phyloP scores from a whole-genome alignment of 2,888 invertebrate genomes.

The Acleris holmiana region DNA sequence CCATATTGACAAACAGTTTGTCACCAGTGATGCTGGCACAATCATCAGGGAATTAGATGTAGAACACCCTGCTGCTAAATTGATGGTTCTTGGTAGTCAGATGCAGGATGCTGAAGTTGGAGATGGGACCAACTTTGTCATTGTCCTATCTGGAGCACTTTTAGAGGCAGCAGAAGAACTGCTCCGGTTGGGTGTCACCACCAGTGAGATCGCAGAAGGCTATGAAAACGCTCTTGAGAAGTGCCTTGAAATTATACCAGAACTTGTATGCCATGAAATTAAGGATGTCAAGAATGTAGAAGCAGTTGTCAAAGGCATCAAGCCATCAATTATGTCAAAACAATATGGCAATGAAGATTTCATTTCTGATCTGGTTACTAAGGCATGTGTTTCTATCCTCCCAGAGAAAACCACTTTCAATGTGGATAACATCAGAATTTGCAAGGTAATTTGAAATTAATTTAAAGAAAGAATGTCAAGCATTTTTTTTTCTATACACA shows the following conservation, averaged over 20 bases:
- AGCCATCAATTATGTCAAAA: constrained; percentile 96
- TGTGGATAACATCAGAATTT: constrained; percentile 98
- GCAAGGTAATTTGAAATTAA: constrained; percentile 86
- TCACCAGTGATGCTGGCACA: constrained; percentile 99
- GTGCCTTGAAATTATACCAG: constrained; percentile 94
- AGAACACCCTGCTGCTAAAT: constrained; percentile 98
- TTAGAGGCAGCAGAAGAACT: constrained; percentile 96
- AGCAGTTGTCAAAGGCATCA: constrained; percentile 90
- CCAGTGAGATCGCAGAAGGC: constrained; percentile 97
- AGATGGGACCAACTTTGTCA: constrained; percentile 99
- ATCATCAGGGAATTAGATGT: constrained; percentile 98
- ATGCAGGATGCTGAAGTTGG: constrained; percentile 99
- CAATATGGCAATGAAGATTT: constrained; percentile 99
- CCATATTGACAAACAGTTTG: constrained; percentile 98
- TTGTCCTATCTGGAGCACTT: constrained; percentile 96
- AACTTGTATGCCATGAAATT: constrained; percentile 90
- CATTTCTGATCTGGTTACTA: constrained; percentile 92
- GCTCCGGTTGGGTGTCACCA: constrained; percentile 97
- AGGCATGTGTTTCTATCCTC: constrained; percentile 94
- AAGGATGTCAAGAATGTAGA: constrained; percentile 87
- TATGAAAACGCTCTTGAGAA: constrained; percentile 96
- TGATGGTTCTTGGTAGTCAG: constrained; percentile 97
- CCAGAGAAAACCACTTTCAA: constrained; percentile 96
- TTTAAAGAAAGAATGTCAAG: neutral
- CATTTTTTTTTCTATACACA: too few relatives aligned